Evolutionary conservation across 1,140 invertebrate species (phyloP).

Genomic region (Yoshiicerus persimilis): DNA sequence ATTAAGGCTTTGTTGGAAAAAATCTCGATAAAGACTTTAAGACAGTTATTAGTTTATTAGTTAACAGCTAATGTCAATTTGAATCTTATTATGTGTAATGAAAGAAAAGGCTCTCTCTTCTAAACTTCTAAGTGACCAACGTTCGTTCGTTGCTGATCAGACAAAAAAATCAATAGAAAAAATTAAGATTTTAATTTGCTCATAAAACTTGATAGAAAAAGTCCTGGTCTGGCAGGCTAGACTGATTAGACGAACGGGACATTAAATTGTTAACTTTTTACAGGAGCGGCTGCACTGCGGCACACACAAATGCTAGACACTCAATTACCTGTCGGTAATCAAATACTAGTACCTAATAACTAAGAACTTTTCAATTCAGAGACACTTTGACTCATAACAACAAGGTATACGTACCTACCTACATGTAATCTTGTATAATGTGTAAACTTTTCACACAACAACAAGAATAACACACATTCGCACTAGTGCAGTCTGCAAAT

Average conservation of each 20-base stretch:
- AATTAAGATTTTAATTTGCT: neutral
- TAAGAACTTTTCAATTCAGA: neutral
- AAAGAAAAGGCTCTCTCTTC: neutral
- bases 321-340: neutral
- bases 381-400: neutral
- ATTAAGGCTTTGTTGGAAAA: neutral
- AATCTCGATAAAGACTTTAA: neutral
- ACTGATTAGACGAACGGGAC: neutral
- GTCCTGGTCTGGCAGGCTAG: neutral
- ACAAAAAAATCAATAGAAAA: neutral
- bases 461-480: neutral
- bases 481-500: neutral
- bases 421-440: neutral
- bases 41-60: neutral
- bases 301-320: neutral
- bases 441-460: neutral
- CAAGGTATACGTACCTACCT: neutral
- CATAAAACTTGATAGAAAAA: neutral
- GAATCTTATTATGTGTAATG: neutral
- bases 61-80: neutral
- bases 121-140: neutral
- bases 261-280: neutral
- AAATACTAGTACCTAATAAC: neutral
- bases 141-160: neutral
- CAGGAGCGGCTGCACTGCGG: neutral